Evolutionary conservation across 2,888 invertebrate species (phyloP), one percentile per base, ranked within the genome.

Genomic region (Loripinus fragilis): DNA sequence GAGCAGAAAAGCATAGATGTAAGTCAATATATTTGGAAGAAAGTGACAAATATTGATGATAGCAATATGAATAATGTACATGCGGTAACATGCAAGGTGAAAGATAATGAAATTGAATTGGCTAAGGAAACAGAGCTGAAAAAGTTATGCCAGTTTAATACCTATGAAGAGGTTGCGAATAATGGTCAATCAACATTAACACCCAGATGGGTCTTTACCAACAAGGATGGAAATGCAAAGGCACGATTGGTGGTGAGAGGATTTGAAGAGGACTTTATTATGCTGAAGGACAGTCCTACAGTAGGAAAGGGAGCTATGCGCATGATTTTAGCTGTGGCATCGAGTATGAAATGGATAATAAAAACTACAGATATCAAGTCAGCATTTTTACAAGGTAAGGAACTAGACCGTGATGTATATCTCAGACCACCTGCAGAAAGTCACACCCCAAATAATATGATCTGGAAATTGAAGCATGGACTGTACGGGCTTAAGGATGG

Each of bases 291-390:
- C 38, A 76, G n/a, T n/a, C n/a, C n/a, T n/a, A n/a, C n/a, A 17
- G 55, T 75, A 35, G 64, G 70, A 15, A 83, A 80, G 65, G 66
- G 69, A 23, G 41, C 79, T 28, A 76, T 81, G 23, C 73, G 79
- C 41, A 70, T 81, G 30, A 60, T 85, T 60, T 74, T 83, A 7
- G 42, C 80, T 35, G 23, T 78, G 20, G 77, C 71, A 23, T 76
- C 81, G 12, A 71, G 60, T 25, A 64, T 76, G 48, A 35, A 75
- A 20, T 83, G 85, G 85, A 76, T 23, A 25, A 30, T 77, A 30
- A 80, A 85, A 77, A 76, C 78, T n/a, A 85, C 79, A n/a, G 83
- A 85, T 65, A 82, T 84, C 20, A 83, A 85, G 52, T 81, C 73
- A 25, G 80, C 81, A 3, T 83, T 83, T 71, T 45, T 83, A 23